Evolutionary conservation across 2,797 vertebrate genomes (phyloP).

Genomic region (Danionella dracula): DNA sequence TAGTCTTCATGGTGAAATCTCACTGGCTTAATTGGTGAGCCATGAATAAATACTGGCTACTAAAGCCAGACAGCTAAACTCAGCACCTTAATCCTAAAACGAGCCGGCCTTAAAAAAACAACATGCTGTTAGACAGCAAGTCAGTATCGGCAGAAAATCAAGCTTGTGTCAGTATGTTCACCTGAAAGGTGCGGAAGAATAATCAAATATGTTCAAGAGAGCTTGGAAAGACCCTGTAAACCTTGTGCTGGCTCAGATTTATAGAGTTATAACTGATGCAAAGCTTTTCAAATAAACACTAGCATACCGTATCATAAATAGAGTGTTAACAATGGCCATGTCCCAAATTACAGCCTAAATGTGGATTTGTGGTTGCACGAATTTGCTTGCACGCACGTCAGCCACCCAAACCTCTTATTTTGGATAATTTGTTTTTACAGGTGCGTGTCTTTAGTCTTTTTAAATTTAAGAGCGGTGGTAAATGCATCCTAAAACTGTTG

Average conservation of each 20-base stretch:
- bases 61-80: constrained; percentile 17
- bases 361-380: not conserved
- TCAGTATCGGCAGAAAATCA: constrained; percentile 10
- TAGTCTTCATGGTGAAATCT: constrained; percentile 4
- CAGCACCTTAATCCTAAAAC: constrained; percentile 17
- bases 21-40: constrained; percentile 17
- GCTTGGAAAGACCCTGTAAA: not conserved
- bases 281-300: constrained; percentile 40
- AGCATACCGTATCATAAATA: not conserved
- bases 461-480: too few relatives aligned
- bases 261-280: not conserved
- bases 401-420: too few relatives aligned
- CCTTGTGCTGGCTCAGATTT: not conserved
- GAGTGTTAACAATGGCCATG: constrained; percentile 2
- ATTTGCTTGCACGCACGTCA: not conserved
- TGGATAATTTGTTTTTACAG: too few relatives aligned
- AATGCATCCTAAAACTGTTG: too few relatives aligned
- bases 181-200: constrained; percentile 45
- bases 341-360: not conserved
- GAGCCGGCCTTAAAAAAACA: constrained; percentile 42
- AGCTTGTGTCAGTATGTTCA: constrained; percentile 20
- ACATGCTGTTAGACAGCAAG: constrained; percentile 5
- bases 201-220: constrained; percentile 18
- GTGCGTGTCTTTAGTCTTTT: too few relatives aligned
- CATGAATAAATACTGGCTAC: constrained; percentile 32